A percentile compares a stretch with the other conserved stretches of the same genome.
Conservation (phyloP, 2,888 invertebrate species). For the Mactromeris polynyma region DNA sequence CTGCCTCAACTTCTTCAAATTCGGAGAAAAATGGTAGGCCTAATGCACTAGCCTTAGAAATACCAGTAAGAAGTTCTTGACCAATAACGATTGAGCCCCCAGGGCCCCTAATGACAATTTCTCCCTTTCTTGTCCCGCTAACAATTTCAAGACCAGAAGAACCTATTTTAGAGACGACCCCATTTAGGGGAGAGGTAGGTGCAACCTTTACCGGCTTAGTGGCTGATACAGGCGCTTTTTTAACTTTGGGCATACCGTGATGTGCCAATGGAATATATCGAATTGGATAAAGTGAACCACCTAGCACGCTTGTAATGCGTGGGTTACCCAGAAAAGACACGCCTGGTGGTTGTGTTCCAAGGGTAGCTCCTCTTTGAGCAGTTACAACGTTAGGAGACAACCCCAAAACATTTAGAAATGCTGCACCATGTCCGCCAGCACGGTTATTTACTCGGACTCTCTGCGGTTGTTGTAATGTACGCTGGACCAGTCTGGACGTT, state of each 20-base stretch:
- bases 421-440: not conserved
- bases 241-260: not conserved
- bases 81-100: constrained; percentile 57
- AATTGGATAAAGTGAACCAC: not conserved
- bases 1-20: constrained; percentile 58
- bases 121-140: constrained; percentile 45
- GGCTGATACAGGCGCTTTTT: not conserved
- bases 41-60: not conserved
- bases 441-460: not conserved
- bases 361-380: not conserved
- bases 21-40: constrained; percentile 43
- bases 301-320: not conserved
- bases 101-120: constrained; percentile 49
- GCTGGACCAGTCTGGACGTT: not conserved
- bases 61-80: constrained; percentile 51
- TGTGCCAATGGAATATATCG: not conserved
- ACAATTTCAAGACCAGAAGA: constrained; percentile 7
- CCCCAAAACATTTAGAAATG: constrained; percentile 12
- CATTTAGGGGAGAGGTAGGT: not conserved
- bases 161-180: not conserved
- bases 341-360: constrained; percentile 13
- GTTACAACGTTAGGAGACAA: not conserved
- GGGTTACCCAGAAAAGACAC: constrained; percentile 2
- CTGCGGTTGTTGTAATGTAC: not conserved
- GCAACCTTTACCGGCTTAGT: not conserved